Percentiles rank a stretch among this genome's conserved stretches.
These are phyloP conservation scores for Syrphus vitripennis DNA, from an alignment of 2,888 invertebrate genomes.

Conservation along the genomic window DNA sequence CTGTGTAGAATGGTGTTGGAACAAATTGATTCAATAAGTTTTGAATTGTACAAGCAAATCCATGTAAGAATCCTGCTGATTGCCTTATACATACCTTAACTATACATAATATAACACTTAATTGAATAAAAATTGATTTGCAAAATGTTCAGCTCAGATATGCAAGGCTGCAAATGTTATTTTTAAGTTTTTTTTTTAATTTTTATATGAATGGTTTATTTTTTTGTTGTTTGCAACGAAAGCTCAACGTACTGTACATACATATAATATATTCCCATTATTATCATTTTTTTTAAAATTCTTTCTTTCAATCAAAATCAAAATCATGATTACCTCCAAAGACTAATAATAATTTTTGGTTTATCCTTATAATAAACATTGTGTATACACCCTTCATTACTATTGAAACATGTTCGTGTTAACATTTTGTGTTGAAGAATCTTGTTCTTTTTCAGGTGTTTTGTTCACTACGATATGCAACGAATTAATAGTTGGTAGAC, in stretches of 20 bases:
- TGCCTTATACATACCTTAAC: too few relatives aligned
- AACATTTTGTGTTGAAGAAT: not conserved
- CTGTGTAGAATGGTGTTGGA: constrained; percentile 26
- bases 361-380: not conserved
- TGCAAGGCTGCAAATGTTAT: not conserved
- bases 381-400: too few relatives aligned
- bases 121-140: not conserved
- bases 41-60: not conserved
- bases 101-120: too few relatives aligned
- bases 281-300: not conserved
- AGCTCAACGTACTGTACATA: not conserved
- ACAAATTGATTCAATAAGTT: not conserved
- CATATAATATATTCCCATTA: not conserved
- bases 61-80: not conserved
- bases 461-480: not conserved
- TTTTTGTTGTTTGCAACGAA: not conserved
- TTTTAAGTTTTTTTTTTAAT: not conserved
- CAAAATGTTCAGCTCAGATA: not conserved
- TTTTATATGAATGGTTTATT: not conserved
- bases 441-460: not conserved
- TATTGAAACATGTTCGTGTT: not conserved
- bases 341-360: not conserved
- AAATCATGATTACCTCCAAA: not conserved
- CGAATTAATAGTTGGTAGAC: not conserved
- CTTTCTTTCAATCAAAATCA: too few relatives aligned